These are phyloP conservation scores for Unio pictorum DNA, from an alignment of 2,888 invertebrate species.

Conservation along the genomic window DNA sequence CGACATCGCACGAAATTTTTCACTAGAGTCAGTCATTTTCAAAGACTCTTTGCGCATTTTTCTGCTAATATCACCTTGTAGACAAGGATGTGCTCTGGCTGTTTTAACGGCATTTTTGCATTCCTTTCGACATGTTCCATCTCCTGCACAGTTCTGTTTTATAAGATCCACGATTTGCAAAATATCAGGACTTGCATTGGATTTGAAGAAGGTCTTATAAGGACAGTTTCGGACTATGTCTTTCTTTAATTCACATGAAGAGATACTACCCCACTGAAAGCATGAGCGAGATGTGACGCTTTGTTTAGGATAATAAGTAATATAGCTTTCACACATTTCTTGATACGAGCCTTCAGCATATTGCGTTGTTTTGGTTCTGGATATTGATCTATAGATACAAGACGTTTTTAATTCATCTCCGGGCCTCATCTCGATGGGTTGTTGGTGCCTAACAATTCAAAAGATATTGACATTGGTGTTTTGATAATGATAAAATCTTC, in stretches of 20 bases:
- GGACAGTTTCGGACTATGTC: no score
- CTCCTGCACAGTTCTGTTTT: no score
- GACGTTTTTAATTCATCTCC: slow-evolving; percentile 46
- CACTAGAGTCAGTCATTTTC: background rate
- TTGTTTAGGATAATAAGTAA: slow-evolving; percentile 48
- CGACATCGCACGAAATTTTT: background rate
- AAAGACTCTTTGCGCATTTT: no score
- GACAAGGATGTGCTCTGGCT: no score
- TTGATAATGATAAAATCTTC: no score
- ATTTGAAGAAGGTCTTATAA: no score
- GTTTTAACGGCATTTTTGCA: no score
- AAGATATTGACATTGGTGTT: no score
- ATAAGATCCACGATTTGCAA: no score
- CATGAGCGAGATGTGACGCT: slow-evolving; percentile 26
- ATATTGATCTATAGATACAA: slow-evolving; percentile 35
- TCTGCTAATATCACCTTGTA: no score
- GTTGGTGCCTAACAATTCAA: slow-evolving; percentile 22
- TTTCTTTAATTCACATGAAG: background rate
- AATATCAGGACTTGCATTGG: no score
- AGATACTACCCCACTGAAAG: slow-evolving; percentile 9
- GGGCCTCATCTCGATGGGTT: slow-evolving; percentile 31
- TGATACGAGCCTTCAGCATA: slow-evolving; percentile 50
- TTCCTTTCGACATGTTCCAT: no score
- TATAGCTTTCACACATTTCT: slow-evolving; percentile 54
- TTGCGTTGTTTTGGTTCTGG: slow-evolving; percentile 7